phyloP scores from a whole-genome alignment of 2,797 vertebrate species.

The Mormyrus hasselquistii region DNA sequence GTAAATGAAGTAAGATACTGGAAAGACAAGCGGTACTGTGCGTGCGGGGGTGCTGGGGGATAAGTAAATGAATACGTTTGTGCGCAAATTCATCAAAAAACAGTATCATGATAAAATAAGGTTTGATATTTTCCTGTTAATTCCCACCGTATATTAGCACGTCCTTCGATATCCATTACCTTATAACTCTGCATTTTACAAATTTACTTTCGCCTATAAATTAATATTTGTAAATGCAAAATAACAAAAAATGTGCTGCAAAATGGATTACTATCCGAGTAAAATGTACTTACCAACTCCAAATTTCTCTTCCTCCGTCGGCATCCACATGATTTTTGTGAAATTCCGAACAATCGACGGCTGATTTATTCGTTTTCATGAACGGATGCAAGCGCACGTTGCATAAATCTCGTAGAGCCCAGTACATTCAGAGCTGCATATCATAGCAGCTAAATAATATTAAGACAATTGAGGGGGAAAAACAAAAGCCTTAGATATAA shows the following conservation, averaged over 20 bases:
- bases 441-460: background rate
- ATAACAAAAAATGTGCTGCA: background rate
- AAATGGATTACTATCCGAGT: background rate
- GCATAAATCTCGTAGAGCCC: slow-evolving; percentile 6
- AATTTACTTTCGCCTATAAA: background rate
- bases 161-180: background rate
- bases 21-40: background rate
- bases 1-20: background rate
- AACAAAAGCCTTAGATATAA: background rate
- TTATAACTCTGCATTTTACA: background rate
- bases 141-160: background rate
- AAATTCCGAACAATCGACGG: slow-evolving; percentile 10
- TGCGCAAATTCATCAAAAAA: background rate
- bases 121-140: background rate
- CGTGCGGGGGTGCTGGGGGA: background rate
- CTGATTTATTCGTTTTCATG: slow-evolving; percentile 18
- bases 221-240: background rate
- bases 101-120: background rate
- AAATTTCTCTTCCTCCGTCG: slow-evolving; percentile 89
- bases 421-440: background rate
- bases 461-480: background rate
- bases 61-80: slow-evolving; percentile 4
- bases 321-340: slow-evolving; percentile 72
- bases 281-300: slow-evolving; percentile 43
- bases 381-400: slow-evolving; percentile 14